Evolutionary conservation across 1,140 invertebrate species (phyloP).

Genomic region (Cyclina sinensis): DNA sequence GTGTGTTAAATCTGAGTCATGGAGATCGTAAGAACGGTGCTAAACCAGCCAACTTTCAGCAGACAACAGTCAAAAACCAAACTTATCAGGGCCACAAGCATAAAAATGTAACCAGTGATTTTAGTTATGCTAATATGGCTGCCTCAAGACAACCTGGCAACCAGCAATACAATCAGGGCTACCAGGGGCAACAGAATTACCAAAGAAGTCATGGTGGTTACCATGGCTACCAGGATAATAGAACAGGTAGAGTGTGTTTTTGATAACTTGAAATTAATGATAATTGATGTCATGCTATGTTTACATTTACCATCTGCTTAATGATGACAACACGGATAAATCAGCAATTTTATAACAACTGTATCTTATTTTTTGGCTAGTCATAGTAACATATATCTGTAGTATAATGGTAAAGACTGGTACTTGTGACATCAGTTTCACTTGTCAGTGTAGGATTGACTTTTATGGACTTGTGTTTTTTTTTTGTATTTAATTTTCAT

Average conservation of each 20-base stretch:
- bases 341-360: too few species aligned
- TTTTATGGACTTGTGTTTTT: too few species aligned
- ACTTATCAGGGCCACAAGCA: slow-evolving; percentile 19
- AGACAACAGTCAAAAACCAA: background rate
- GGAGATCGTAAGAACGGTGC: slow-evolving; percentile 80
- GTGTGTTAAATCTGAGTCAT: slow-evolving; percentile 90
- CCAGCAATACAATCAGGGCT: slow-evolving; percentile 46
- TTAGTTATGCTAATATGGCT: slow-evolving; percentile 47
- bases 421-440: too few species aligned
- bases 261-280: too few species aligned
- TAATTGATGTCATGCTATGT: too few species aligned
- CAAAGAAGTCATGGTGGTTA: slow-evolving; percentile 36
- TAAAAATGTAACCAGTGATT: slow-evolving; percentile 40
- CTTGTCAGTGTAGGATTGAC: too few species aligned
- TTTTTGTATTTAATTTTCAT: too few species aligned
- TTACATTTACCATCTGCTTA: too few species aligned
- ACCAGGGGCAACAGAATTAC: slow-evolving; percentile 19
- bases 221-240: slow-evolving; percentile 56
- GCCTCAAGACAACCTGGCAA: background rate
- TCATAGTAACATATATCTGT: too few species aligned
- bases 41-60: background rate
- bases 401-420: too few species aligned
- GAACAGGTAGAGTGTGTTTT: slow-evolving; percentile 16
- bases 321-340: too few species aligned
- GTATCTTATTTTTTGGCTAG: too few species aligned